Evolutionary conservation across 2,888 invertebrate genomes (phyloP).

Genomic region (Coenonympha arcania): DNA sequence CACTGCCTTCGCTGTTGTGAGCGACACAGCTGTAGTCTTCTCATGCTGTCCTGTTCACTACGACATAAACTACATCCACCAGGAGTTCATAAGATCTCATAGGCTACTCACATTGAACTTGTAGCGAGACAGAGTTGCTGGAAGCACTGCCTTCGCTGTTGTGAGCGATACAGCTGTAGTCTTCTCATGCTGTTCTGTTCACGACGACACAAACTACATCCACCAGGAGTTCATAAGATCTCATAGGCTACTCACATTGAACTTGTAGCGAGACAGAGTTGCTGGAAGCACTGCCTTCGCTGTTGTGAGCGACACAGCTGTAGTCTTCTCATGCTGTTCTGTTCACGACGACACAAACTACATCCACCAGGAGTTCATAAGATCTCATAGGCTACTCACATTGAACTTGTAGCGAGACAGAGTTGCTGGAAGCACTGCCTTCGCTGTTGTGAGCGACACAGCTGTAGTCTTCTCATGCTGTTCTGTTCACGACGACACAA

Average conservation of each 20-base stretch:
- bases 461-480: not conserved
- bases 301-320: conserved; percentile 89
- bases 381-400: not conserved
- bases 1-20: too few relatives aligned
- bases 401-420: not conserved
- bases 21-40: too few relatives aligned
- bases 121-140: conserved; percentile 87
- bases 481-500: too few relatives aligned
- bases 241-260: not conserved
- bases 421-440: not conserved
- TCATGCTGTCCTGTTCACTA: too few relatives aligned
- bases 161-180: conserved; percentile 89
- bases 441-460: not conserved
- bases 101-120: conserved; percentile 92
- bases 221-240: conserved; percentile 70
- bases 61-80: too few relatives aligned
- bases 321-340: conserved; percentile 85
- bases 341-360: conserved; percentile 88
- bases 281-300: too few relatives aligned
- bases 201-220: conserved; percentile 91
- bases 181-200: conserved; percentile 81
- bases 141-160: too few relatives aligned
- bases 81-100: too few relatives aligned
- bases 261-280: not conserved
- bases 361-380: conserved; percentile 76